phyloP scores from a whole-genome alignment of 2,888 invertebrate species.

The Phalera bucephala region DNA sequence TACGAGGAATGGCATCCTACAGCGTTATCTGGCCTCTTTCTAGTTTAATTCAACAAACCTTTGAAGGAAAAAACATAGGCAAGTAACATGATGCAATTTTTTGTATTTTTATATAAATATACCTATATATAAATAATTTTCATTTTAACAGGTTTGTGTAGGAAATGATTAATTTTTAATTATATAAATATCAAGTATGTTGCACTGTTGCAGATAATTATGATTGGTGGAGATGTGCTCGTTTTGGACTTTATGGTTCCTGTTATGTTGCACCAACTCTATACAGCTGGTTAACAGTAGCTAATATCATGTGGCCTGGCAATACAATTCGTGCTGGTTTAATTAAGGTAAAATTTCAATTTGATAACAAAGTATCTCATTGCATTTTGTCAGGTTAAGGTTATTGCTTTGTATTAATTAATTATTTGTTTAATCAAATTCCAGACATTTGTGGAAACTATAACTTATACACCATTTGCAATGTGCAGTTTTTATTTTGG shows the following conservation, averaged over 20 bases:
- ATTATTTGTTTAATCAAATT: too few species aligned
- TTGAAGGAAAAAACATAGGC: constrained; percentile 85
- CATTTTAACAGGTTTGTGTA: too few species aligned
- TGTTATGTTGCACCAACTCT: constrained; percentile 92
- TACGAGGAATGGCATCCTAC: constrained; percentile 87
- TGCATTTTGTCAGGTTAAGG: background rate
- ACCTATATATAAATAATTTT: too few species aligned
- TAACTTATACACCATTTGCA: constrained; percentile 89
- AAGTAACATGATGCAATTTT: constrained; percentile 39
- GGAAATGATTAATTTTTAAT: too few species aligned
- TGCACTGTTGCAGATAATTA: constrained; percentile 75
- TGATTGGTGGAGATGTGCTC: constrained; percentile 86
- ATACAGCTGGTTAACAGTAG: constrained; percentile 90
- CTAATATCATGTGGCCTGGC: constrained; percentile 90
- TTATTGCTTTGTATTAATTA: too few species aligned
- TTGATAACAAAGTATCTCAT: constrained; percentile 1
- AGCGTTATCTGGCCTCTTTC: constrained; percentile 89
- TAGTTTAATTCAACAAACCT: constrained; percentile 87
- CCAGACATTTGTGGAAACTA: constrained; percentile 89
- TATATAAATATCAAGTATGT: too few species aligned
- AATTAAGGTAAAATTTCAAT: constrained; percentile 83
- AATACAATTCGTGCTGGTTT: constrained; percentile 86
- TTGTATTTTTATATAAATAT: too few species aligned
- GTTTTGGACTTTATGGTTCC: constrained; percentile 91
- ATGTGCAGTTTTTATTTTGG: constrained; percentile 90